A percentile compares a stretch with the other conserved stretches of the same genome.
Evolutionary conservation across 2,888 invertebrate genomes (phyloP).

Genomic region (Scotopteryx bipunctaria): DNA sequence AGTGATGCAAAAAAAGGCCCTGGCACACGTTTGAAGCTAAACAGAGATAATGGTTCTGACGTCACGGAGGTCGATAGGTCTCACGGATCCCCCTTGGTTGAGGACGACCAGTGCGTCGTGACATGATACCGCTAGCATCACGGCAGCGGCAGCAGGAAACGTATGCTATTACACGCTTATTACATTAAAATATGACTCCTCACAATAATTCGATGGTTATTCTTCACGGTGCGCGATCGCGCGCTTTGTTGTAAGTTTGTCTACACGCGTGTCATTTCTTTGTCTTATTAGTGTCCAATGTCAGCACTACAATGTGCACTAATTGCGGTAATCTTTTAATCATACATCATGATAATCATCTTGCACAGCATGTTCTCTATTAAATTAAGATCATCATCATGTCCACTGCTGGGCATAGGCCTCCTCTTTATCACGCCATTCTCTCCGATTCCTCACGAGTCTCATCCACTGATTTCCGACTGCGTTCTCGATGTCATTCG

Average conservation of each 20-base stretch:
- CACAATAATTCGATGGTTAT: constrained; percentile 40
- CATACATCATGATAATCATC: neutral
- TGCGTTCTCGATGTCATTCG: too few relatives aligned
- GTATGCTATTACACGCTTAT: constrained; percentile 38
- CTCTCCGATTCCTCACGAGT: too few relatives aligned
- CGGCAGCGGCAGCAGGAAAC: constrained; percentile 59
- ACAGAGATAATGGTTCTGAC: constrained; percentile 56
- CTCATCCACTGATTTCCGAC: too few relatives aligned
- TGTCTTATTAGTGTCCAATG: constrained; percentile 32
- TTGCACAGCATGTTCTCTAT: constrained; percentile 1
- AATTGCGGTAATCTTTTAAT: constrained; percentile 3
- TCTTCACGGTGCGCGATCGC: constrained; percentile 45
- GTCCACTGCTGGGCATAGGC: too few relatives aligned
- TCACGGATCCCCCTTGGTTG: constrained; percentile 51
- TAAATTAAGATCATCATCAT: neutral
- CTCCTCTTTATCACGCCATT: too few relatives aligned
- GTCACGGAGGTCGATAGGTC: constrained; percentile 61
- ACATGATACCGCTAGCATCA: constrained; percentile 57
- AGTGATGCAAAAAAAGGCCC: too few relatives aligned
- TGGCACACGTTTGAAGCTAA: too few relatives aligned
- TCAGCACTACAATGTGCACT: constrained; percentile 14
- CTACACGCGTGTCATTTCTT: constrained; percentile 27
- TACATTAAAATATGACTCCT: constrained; percentile 36
- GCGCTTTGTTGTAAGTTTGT: constrained; percentile 25
- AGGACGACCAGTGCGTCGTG: constrained; percentile 63